A percentile compares a stretch with the other conserved stretches of the same genome.
phyloP scores from a whole-genome alignment of 2,888 invertebrate genomes.

The Platerodrilus igneus region DNA sequence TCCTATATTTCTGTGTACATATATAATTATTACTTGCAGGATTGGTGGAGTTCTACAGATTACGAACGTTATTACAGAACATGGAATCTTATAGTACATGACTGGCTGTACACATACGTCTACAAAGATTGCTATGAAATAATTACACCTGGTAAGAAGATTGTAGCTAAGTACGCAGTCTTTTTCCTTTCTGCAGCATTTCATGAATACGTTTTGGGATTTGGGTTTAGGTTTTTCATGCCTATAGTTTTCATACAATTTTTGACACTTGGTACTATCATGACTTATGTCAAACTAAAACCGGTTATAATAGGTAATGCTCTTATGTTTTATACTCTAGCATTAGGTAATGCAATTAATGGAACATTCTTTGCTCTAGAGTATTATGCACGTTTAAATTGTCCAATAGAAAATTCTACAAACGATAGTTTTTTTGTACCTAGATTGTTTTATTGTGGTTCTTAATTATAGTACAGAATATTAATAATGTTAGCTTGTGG shows the following conservation, averaged over 20 bases:
- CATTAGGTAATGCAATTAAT: conserved; percentile 72
- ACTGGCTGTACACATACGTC: conserved; percentile 88
- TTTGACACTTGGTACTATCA: conserved; percentile 60
- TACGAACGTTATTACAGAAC: conserved; percentile 82
- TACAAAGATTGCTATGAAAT: conserved; percentile 64
- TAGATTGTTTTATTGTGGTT: conserved; percentile 49
- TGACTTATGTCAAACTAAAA: conserved; percentile 53
- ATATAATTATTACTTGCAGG: too few species aligned
- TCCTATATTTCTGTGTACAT: too few species aligned
- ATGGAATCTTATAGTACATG: conserved; percentile 94
- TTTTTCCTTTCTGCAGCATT: conserved; percentile 79
- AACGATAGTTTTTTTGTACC: conserved; percentile 51
- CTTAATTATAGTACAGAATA: too few species aligned
- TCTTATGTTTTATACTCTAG: conserved; percentile 77
- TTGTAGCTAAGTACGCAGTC: conserved; percentile 58
- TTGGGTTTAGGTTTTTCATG: conserved; percentile 80
- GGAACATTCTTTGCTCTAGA: conserved; percentile 81
- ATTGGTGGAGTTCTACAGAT: conserved; percentile 92
- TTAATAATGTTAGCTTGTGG: too few species aligned
- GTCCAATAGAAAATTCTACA: conserved; percentile 51
- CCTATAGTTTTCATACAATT: conserved; percentile 80
- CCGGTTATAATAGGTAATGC: conserved; percentile 61
- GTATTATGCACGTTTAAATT: conserved; percentile 74
- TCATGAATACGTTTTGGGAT: conserved; percentile 81
- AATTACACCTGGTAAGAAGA: conserved; percentile 47